Conservation (phyloP, 2,113 vertebrate species). For the Ciconia boyciana region DNA sequence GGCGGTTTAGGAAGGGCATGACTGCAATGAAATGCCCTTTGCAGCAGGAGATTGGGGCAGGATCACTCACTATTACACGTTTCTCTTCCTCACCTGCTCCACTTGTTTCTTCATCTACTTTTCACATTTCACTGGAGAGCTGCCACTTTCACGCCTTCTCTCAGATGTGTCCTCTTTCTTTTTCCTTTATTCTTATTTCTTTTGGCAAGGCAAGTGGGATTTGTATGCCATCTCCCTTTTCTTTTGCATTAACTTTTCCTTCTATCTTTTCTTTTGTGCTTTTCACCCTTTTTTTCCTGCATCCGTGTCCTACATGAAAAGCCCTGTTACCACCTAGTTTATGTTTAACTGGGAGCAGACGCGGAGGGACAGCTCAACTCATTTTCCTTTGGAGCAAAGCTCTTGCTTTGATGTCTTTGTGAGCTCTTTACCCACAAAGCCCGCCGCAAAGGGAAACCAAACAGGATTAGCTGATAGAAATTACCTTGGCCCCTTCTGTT, state of each 20-base stretch:
- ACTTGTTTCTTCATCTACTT: not conserved
- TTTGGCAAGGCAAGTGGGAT: not conserved
- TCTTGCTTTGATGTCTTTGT: slow-evolving; percentile 65
- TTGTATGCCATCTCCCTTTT: not conserved
- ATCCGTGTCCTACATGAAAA: not conserved
- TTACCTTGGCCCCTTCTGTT: slow-evolving; percentile 54
- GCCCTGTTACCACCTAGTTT: not conserved
- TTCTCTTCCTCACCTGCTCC: not conserved
- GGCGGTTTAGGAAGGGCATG: not conserved
- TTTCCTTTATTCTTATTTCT: not conserved
- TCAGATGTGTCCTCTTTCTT: not conserved
- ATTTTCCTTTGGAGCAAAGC: slow-evolving; percentile 41
- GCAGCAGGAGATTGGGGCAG: not conserved
- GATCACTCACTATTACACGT: not conserved
- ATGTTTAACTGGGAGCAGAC: slow-evolving; percentile 28
- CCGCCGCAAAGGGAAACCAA: slow-evolving; percentile 39
- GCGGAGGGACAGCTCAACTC: not conserved
- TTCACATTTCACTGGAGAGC: not conserved
- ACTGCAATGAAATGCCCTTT: not conserved
- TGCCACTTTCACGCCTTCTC: not conserved
- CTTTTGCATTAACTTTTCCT: not conserved
- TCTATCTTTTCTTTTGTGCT: not conserved
- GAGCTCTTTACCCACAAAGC: slow-evolving; percentile 43
- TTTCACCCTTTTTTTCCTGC: not conserved
- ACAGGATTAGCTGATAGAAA: slow-evolving; percentile 61